Evolutionary conservation across 2,888 invertebrate genomes (phyloP), one percentile per base, ranked within the genome.

Genomic region (Trichopoda pennipes): DNA sequence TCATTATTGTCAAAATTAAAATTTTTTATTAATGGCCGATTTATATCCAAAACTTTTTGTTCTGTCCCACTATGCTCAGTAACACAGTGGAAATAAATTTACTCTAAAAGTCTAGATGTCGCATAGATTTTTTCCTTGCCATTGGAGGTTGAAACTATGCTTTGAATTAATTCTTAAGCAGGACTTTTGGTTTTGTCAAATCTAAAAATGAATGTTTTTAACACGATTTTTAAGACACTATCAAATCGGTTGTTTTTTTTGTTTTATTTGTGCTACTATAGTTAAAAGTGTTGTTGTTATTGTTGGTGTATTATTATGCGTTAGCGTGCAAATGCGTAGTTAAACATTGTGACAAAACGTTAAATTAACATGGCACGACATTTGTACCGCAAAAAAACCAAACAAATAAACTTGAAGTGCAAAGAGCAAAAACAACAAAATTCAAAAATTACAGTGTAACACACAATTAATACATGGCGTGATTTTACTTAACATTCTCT

Each of bases 251-350:
- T 32, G 28, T 53, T 53, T 38, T 23, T 1, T n/a, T 9, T 55
- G 8, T 17, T 42, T 44, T 32, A 21, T 47, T 32, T 58, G 12
- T 28, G 47, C 23, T 32, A n/a, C 28, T 61, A 12, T 42, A 23
- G 23, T 32, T n/a, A 42, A 0, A 55, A 21, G 19, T 56, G 23
- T 21, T 56, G 44, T 12, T 66, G 55, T 4, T 56, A 35, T 12
- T 66, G 55, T 4, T 51, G 35, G 47, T 42, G 14, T 81, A 35
- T 79, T 72, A 42, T 76, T 61, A 70, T 61, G 69, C 74, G 77
- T 80, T 80, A 78, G 84, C 86, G 86, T 86, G 86, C 83, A 84
- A 85, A 84, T 83, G 85, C 83, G 85, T 85, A 86, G 85, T 86
- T 86, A 85, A 85, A 83, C 80, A 84, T 84, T 85, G 85, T 80